Percentiles rank a stretch among this genome's conserved stretches.
Conservation (phyloP, 2,797 vertebrate species). For the Chelonia mydas region DNA sequence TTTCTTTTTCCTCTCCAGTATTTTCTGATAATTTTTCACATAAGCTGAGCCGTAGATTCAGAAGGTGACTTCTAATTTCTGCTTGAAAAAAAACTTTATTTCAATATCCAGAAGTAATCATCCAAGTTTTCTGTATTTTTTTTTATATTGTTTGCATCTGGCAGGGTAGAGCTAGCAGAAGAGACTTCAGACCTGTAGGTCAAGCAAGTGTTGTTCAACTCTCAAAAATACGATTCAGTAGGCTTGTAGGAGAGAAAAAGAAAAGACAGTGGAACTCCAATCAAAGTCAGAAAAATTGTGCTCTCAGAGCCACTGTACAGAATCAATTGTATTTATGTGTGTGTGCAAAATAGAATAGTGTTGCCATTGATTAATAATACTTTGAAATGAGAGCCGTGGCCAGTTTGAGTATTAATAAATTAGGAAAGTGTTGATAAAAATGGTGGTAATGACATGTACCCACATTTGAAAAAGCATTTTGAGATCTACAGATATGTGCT, state of each 20-base stretch:
- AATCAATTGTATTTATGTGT: neutral
- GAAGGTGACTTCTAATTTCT: slow-evolving; percentile 41
- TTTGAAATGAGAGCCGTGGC: neutral
- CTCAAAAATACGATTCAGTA: neutral
- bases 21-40: slow-evolving; percentile 34
- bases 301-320: neutral
- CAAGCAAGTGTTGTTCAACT: slow-evolving; percentile 36
- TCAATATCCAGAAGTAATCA: slow-evolving; percentile 31
- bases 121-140: neutral
- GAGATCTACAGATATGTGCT: neutral
- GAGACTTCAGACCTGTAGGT: slow-evolving; percentile 25
- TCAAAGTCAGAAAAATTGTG: neutral
- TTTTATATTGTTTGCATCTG: slow-evolving; percentile 19
- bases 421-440: neutral
- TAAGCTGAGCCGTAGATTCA: slow-evolving; percentile 9
- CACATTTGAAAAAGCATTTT: slow-evolving; percentile 7
- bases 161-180: neutral
- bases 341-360: neutral
- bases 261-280: neutral
- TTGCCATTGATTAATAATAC: slow-evolving; percentile 8
- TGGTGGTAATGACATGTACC: neutral
- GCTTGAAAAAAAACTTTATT: neutral
- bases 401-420: slow-evolving; percentile 16
- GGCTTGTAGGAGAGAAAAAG: neutral
- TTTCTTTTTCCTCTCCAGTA: neutral